Evolutionary conservation across 1,140 invertebrate genomes (phyloP), one percentile per base, ranked within the genome.

Genomic region (Cepaea nemoralis): DNA sequence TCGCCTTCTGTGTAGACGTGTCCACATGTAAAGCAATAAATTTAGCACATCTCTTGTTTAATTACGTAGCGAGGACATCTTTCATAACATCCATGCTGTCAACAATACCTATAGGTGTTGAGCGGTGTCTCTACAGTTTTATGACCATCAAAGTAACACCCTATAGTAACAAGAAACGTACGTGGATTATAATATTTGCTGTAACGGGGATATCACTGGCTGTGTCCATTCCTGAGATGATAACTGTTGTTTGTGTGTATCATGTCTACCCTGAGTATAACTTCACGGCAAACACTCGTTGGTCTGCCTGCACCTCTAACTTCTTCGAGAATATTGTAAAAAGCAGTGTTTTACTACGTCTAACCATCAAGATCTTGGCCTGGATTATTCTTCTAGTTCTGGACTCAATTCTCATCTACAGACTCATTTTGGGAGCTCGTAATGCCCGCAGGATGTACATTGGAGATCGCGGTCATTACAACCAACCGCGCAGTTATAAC

Each of bases 381-480:
- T 70, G 69, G 69, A 70, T 70, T 40, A n/a, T 31, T 39, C 69
- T 70, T 70, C 69, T 70, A 27, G 37, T 70, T 40, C 40, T 70
- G 69, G 69, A 70, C 27, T 70, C 37, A 12, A 19, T 70, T 70
- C 69, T 70, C 8, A 70, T 70, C 39, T 70, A 40, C 69, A 39
- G 69, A 22, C 69, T 70, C 40, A 14, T 37, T 39, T n/a, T 40
- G 10, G 33, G 69, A 22, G 69, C 69, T 22, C 69, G 69, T 27
- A 22, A 40, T 6, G 69, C 69, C 35, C 69, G 69, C 12, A 70
- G 37, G 40, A 70, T 70, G 69, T 42, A 70, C 37, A 37, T 5
- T 22, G 69, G 22, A 70, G 37, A 40, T 39, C 24, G 69, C 27
- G 35, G 69, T 0, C 59, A 31, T 5, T 5, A 31, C 27, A 63